Conservation (phyloP, 2,888 invertebrate genomes). For the Lydus trimaculatus region DNA sequence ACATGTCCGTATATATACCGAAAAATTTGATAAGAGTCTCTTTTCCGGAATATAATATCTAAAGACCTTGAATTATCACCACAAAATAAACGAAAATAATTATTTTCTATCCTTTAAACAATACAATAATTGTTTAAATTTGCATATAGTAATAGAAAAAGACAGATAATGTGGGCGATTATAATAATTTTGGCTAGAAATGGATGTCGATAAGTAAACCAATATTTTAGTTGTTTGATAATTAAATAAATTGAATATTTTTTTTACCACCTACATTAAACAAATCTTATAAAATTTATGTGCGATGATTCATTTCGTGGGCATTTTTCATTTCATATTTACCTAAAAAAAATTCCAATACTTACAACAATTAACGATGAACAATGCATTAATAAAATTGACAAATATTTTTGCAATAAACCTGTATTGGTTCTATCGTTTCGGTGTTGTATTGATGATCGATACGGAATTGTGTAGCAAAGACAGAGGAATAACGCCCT, state of each 20-base stretch:
- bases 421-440: neutral
- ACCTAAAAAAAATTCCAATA: neutral
- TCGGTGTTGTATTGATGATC: neutral
- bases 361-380: neutral
- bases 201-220: conserved; percentile 21
- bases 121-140: neutral
- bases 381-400: neutral
- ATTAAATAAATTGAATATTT: conserved; percentile 3
- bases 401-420: neutral
- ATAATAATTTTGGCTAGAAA: neutral
- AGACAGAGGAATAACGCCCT: conserved; percentile 39
- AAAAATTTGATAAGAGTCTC: conserved; percentile 30
- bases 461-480: neutral
- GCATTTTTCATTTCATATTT: neutral
- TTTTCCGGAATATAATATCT: conserved; percentile 38
- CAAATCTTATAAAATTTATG: neutral
- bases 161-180: neutral
- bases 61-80: conserved; percentile 39
- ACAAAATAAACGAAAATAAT: conserved; percentile 34
- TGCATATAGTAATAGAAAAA: neutral
- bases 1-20: conserved; percentile 10
- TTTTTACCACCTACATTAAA: neutral
- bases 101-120: conserved; percentile 18
- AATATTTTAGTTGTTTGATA: conserved; percentile 2
- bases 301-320: conserved; percentile 22